These are phyloP conservation scores for Epinephelus fuscoguttatus DNA, from an alignment of 2,113 vertebrate species.

Conservation along the genomic window DNA sequence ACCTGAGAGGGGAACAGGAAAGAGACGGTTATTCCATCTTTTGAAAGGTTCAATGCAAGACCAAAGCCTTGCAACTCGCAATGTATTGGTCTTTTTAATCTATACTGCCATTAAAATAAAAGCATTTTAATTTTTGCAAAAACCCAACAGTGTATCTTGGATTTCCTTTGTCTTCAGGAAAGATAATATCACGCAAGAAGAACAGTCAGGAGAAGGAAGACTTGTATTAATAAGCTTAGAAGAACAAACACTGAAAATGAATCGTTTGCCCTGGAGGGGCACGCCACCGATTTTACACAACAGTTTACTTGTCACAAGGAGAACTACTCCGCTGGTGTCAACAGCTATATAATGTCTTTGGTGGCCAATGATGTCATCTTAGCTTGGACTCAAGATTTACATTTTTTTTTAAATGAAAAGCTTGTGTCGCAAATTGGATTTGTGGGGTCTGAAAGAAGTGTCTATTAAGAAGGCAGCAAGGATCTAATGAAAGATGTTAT, in stretches of 20 bases:
- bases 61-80: no score
- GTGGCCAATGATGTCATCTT: background rate
- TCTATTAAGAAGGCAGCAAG: background rate
- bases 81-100: no score
- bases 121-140: no score
- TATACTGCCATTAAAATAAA: no score
- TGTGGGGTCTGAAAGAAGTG: background rate
- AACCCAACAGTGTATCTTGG: no score
- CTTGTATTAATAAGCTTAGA: background rate
- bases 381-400: background rate
- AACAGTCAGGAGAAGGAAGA: background rate
- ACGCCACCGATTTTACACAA: background rate
- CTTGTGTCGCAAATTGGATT: background rate
- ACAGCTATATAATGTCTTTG: background rate
- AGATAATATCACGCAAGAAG: background rate
- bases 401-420: background rate
- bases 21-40: background rate
- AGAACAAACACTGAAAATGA: background rate
- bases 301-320: background rate
- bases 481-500: background rate
- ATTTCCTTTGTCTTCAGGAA: no score
- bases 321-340: background rate
- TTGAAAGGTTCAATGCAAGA: no score
- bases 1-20: constrained; percentile 82
- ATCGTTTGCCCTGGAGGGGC: background rate